phyloP scores from a whole-genome alignment of 2,113 vertebrate species.

The Anthoscopus minutus region DNA sequence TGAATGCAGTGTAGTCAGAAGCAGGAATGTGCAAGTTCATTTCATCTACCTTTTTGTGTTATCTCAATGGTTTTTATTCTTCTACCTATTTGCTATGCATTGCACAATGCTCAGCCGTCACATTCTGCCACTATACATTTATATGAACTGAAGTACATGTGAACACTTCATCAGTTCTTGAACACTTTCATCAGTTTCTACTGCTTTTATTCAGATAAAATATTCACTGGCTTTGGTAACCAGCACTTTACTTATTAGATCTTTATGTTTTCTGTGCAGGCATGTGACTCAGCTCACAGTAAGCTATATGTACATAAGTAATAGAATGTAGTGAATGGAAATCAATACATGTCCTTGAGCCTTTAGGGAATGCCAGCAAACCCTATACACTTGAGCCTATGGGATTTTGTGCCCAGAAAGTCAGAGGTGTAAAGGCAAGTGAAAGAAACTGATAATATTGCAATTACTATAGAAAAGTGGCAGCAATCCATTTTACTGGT shows the following conservation, averaged over 20 bases:
- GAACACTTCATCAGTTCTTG: neutral
- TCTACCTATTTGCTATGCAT: neutral
- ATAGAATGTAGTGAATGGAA: neutral
- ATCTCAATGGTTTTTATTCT: neutral
- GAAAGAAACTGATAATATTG: neutral
- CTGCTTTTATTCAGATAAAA: neutral
- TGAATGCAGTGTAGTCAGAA: neutral
- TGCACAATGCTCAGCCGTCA: neutral
- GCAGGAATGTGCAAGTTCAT: neutral
- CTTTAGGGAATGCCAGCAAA: neutral
- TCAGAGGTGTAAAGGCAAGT: neutral
- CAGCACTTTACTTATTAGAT: neutral
- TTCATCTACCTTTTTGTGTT: neutral
- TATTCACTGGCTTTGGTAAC: neutral
- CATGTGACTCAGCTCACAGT: accelerated
- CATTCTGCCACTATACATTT: neutral
- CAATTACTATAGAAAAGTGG: neutral
- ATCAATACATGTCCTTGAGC: neutral
- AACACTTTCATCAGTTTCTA: neutral
- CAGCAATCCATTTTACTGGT: neutral
- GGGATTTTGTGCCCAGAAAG: neutral
- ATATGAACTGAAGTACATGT: neutral
- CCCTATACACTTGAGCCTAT: neutral
- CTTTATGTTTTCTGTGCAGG: neutral
- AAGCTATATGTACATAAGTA: neutral